phyloP scores from a whole-genome alignment of 2,797 vertebrate species.

The Cirrhinus molitorella region DNA sequence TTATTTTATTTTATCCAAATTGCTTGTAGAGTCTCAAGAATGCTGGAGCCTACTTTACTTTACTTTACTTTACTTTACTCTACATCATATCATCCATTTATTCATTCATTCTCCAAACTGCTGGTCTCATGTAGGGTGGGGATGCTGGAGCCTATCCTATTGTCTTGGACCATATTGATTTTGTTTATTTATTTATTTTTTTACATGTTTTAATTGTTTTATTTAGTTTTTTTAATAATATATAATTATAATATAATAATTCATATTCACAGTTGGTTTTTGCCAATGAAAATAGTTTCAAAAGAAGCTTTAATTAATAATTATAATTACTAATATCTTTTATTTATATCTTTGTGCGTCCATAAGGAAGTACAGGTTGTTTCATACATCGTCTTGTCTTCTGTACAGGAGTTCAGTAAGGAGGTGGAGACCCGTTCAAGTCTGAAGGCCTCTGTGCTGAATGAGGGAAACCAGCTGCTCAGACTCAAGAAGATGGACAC shows the following conservation, averaged over 20 bases:
- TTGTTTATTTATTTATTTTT: neutral
- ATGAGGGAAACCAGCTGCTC: slow-evolving; percentile 92
- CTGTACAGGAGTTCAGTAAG: slow-evolving; percentile 93
- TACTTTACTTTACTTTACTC: neutral
- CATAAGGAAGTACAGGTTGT: neutral
- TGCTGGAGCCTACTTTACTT: neutral
- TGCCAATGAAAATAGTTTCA: neutral
- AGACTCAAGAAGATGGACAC: slow-evolving; percentile 93
- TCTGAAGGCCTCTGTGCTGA: slow-evolving; percentile 91
- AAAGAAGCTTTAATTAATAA: neutral
- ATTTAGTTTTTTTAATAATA: neutral
- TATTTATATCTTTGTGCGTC: neutral
- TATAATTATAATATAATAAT: neutral
- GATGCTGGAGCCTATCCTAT: neutral
- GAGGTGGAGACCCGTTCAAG: slow-evolving; percentile 94
- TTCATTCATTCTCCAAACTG: neutral
- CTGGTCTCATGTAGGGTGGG: neutral
- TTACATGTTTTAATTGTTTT: neutral
- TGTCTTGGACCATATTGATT: neutral
- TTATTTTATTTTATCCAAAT: neutral
- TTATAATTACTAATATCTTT: neutral
- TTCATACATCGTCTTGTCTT: neutral
- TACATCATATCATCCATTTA: neutral
- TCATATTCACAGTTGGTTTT: neutral
- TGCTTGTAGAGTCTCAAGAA: too few species aligned